Conservation (phyloP, 2,888 invertebrate species). For the Acrobeloides nanus region DNA sequence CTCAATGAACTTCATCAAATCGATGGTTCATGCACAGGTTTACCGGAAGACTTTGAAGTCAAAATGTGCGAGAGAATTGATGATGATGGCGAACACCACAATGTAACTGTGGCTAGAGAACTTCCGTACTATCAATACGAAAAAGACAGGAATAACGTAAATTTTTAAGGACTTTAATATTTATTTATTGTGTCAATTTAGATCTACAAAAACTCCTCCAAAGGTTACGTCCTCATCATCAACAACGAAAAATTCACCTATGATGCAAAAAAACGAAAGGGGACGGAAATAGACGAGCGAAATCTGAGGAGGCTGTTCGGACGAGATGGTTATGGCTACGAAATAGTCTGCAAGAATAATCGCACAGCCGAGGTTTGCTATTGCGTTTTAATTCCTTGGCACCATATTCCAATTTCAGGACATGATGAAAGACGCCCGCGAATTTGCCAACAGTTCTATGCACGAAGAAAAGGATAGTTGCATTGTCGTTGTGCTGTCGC, state of each 20-base stretch:
- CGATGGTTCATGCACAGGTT: no score
- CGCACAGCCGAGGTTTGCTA: not conserved
- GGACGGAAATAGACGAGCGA: conserved; percentile 37
- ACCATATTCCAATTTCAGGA: conserved; percentile 12
- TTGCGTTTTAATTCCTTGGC: not conserved
- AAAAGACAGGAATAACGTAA: conserved; percentile 2
- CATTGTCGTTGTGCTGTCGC: conserved; percentile 44
- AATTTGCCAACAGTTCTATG: conserved; percentile 26
- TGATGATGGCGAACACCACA: conserved; percentile 12
- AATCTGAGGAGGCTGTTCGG: conserved; percentile 36
- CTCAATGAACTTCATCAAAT: no score
- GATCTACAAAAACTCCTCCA: conserved; percentile 44
- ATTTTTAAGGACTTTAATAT: not conserved
- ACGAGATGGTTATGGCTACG: conserved; percentile 43
- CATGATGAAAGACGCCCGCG: conserved; percentile 25
- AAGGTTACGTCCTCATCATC: conserved; percentile 49
- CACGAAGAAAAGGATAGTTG: conserved; percentile 19
- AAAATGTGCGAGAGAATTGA: no score
- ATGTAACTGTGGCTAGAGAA: conserved; percentile 3
- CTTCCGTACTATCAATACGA: conserved; percentile 13
- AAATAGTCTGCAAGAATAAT: conserved; percentile 13
- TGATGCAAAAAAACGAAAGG: conserved; percentile 22
- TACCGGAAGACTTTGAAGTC: no score
- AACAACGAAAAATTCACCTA: conserved; percentile 43
- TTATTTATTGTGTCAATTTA: conserved; percentile 15